Percentiles rank a stretch among this genome's conserved stretches.
Conservation (phyloP, 2,888 invertebrate species). For the Mantis religiosa region DNA sequence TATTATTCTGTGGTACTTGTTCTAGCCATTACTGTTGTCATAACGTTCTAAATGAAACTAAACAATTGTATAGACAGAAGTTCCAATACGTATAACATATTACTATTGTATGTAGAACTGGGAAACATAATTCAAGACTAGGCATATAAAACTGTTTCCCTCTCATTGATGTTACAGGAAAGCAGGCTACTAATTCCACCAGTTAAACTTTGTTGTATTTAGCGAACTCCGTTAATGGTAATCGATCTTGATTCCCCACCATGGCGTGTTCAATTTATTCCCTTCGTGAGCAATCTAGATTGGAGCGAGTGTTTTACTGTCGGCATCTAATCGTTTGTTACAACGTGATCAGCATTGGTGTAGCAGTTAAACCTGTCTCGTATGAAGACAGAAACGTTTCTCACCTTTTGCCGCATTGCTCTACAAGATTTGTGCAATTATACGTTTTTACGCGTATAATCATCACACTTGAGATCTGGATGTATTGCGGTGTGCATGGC, state of each 20-base stretch:
- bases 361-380: neutral
- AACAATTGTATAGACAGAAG: too few relatives aligned
- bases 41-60: too few relatives aligned
- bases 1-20: too few relatives aligned
- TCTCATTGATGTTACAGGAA: neutral
- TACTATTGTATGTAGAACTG: too few relatives aligned
- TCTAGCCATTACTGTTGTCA: too few relatives aligned
- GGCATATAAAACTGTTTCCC: too few relatives aligned
- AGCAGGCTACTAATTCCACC: neutral
- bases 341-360: neutral
- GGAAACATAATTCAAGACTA: too few relatives aligned
- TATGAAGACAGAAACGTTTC: neutral
- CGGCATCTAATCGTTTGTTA: conserved; percentile 3
- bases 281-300: neutral
- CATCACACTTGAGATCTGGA: neutral
- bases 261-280: neutral
- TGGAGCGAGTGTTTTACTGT: neutral
- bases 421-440: neutral
- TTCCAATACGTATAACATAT: too few relatives aligned
- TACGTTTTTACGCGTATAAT: neutral
- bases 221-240: neutral
- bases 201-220: neutral
- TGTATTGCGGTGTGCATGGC: neutral
- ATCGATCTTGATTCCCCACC: neutral
- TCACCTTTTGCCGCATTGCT: neutral